These are phyloP conservation scores for Carassius auratus DNA, from an alignment of 2,113 vertebrate genomes.

Conservation along the genomic window DNA sequence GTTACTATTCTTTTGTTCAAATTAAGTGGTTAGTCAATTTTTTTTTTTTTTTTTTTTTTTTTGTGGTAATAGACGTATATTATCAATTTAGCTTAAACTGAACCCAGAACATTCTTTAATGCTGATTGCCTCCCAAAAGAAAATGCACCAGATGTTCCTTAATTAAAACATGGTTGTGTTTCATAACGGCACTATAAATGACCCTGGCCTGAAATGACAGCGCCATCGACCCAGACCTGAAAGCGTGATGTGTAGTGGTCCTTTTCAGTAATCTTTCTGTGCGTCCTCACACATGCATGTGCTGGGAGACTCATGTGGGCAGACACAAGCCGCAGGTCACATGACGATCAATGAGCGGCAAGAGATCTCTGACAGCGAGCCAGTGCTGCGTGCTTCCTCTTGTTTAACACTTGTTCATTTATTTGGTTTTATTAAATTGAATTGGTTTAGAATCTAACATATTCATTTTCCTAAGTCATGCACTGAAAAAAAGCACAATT, in stretches of 20 bases:
- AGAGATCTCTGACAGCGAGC: neutral
- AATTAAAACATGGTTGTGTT: neutral
- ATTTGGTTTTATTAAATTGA: neutral
- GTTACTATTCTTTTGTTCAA: neutral
- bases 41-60: neutral
- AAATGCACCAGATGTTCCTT: neutral
- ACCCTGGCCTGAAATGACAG: neutral
- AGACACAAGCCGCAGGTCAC: neutral
- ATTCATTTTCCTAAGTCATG: neutral
- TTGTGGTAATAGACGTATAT: neutral
- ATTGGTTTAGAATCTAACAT: neutral
- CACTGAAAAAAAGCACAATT: too few relatives aligned
- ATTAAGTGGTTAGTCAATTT: neutral
- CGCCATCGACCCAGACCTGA: neutral
- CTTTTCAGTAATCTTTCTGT: neutral
- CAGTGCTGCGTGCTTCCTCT: neutral
- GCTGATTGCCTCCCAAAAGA: neutral
- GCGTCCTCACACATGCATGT: neutral
- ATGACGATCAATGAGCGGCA: neutral
- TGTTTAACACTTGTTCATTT: neutral
- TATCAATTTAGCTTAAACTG: neutral
- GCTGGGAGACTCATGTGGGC: neutral
- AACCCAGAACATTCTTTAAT: neutral
- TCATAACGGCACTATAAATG: conserved; percentile 10
- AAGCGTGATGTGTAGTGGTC: neutral